phyloP scores from a whole-genome alignment of 2,113 vertebrate genomes.

The Corvus cornix region DNA sequence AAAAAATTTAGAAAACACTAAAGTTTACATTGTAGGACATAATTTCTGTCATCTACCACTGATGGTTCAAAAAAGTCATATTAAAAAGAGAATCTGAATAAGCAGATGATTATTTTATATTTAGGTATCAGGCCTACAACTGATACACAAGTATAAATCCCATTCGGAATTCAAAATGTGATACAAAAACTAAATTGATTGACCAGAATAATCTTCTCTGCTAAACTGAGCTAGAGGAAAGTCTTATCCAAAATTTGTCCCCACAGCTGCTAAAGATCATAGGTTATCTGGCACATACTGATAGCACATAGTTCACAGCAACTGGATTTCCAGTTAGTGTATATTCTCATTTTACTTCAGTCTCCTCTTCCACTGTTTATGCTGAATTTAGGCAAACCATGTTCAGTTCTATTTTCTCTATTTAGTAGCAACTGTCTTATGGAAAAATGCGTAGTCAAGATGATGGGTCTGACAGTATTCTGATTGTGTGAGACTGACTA shows the following conservation, averaged over 20 bases:
- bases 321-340: neutral
- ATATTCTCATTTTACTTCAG: neutral
- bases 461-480: slow-evolving; percentile 11
- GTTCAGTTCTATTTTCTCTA: neutral
- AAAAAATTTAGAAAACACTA: neutral
- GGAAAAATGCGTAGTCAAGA: neutral
- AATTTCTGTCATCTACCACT: neutral
- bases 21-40: neutral
- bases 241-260: neutral
- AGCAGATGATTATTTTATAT: neutral
- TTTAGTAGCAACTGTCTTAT: neutral
- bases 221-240: neutral
- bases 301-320: neutral
- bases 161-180: neutral
- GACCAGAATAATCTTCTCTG: neutral
- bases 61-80: neutral
- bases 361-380: neutral
- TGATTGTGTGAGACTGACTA: neutral
- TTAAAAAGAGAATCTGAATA: neutral
- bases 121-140: neutral
- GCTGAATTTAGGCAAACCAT: neutral
- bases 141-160: neutral
- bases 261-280: neutral
- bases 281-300: neutral
- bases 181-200: neutral